Base-by-base conservation (phyloP, 2,113 vertebrate species). In the Colaptes auratus region DNA sequence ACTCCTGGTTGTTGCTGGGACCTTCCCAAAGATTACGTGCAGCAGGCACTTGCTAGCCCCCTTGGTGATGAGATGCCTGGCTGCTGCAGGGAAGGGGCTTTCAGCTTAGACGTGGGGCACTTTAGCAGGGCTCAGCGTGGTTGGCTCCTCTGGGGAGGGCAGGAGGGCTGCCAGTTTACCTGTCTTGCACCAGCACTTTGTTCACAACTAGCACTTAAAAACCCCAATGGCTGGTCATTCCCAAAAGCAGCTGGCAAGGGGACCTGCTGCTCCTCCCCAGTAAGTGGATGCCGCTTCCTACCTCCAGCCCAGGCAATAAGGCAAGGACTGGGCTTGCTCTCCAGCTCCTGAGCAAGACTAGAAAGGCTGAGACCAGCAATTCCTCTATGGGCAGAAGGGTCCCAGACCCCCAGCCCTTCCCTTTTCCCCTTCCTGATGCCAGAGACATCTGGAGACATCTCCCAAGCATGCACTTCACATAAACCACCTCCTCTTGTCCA, bases 91-190 rank as follows among this genome's bases (percentile, higher is more conserved):
- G 58, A 76, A 66, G 19, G 44, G 44, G 14, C 30, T 64, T 53
- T 7, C 70, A 74, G 66, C 15, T 39, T 0, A 24, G 74, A 9
- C 48, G 3, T 1, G 10, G 31, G 64, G 35, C 46, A 44, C 9
- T 0, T 2, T 6, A 56, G 33, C 50, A 7, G 30, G 36, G 27
- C 30, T 71, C 35, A 18, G 46, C 0, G 0, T 0, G 3, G n/a
- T 27, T 2, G 3, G 52, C 36, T 72, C 60, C 8, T 23, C 53
- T 46, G 77, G 14, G 21, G 9, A 39, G 11, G 11, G 19, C 21
- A 11, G 50, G 36, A 8, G 58, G 44, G 67, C 76, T 86, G 42
- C n/a, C 33, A 25, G 17, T 1, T 65, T 65, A 84, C 23, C 25
- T 36, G 2, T 53, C 27, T 58, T 53, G 71, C 21, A 39, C 42